phyloP scores from a whole-genome alignment of 2,888 invertebrate genomes.

The Linnaemya tessellans region DNA sequence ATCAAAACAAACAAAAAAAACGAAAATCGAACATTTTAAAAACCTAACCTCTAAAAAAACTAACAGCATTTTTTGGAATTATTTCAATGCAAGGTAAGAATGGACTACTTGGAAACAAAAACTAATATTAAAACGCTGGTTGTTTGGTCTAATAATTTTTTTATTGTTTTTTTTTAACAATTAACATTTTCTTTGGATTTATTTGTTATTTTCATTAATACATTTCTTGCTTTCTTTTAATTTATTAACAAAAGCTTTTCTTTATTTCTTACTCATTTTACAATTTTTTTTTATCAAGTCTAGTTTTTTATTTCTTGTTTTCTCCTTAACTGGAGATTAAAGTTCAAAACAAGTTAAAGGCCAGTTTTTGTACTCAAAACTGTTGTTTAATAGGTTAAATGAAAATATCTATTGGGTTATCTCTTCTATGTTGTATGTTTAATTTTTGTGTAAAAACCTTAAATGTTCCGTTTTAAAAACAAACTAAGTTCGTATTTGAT shows the following conservation, averaged over 20 bases:
- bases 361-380: slow-evolving; percentile 60
- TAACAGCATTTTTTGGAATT: slow-evolving; percentile 98
- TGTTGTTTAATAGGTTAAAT: slow-evolving; percentile 63
- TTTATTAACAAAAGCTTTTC: slow-evolving; percentile 45
- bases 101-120: slow-evolving; percentile 73
- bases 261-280: slow-evolving; percentile 50
- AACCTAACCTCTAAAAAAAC: slow-evolving; percentile 74
- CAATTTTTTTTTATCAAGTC: slow-evolving; percentile 1
- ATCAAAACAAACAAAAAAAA: slow-evolving; percentile 32
- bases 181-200: neutral
- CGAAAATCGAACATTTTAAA: slow-evolving; percentile 26
- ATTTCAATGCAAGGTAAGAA: slow-evolving; percentile 99
- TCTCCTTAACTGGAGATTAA: slow-evolving; percentile 23
- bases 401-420: slow-evolving; percentile 59
- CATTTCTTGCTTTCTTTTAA: slow-evolving; percentile 18
- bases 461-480: slow-evolving; percentile 50
- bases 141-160: slow-evolving; percentile 82
- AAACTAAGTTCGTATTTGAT: slow-evolving; percentile 45
- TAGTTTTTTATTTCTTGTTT: slow-evolving; percentile 75
- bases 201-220: slow-evolving; percentile 7
- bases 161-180: slow-evolving; percentile 48
- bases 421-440: slow-evolving; percentile 56
- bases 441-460: slow-evolving; percentile 75
- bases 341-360: slow-evolving; percentile 52
- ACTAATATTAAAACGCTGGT: slow-evolving; percentile 78